phyloP scores from a whole-genome alignment of 2,888 invertebrate species.

The Drepana falcataria region DNA sequence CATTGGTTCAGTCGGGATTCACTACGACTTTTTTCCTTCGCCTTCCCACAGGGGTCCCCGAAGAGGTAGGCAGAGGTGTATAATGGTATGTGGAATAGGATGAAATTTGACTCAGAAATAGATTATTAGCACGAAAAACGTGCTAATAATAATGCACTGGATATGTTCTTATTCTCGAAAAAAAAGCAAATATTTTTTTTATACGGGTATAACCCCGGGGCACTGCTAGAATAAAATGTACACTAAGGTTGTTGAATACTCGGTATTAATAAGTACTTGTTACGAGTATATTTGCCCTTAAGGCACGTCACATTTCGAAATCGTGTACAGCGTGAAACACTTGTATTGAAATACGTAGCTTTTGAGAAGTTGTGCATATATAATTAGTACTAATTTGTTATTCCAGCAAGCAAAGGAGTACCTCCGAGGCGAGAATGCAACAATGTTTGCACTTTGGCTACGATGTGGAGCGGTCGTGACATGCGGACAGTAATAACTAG shows the following conservation, averaged over 20 bases:
- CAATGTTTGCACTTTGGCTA: conserved; percentile 9
- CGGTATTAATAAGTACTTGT: neutral
- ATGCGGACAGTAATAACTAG: neutral
- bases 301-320: neutral
- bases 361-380: neutral
- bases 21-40: no score
- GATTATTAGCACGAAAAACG: no score
- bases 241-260: neutral
- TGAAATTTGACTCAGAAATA: no score
- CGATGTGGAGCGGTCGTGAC: conserved; percentile 4
- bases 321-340: neutral
- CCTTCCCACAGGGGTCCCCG: no score
- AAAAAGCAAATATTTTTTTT: no score
- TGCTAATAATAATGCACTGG: no score
- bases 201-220: no score
- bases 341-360: neutral
- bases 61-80: no score
- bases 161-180: no score
- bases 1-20: no score
- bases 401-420: conserved; percentile 4
- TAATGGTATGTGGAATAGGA: no score
- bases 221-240: no score
- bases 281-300: neutral
- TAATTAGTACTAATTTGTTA: conserved; percentile 1
- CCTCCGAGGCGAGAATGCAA: conserved; percentile 5